phyloP scores from a whole-genome alignment of 1,140 invertebrate species.

The Gryllus bimaculatus region DNA sequence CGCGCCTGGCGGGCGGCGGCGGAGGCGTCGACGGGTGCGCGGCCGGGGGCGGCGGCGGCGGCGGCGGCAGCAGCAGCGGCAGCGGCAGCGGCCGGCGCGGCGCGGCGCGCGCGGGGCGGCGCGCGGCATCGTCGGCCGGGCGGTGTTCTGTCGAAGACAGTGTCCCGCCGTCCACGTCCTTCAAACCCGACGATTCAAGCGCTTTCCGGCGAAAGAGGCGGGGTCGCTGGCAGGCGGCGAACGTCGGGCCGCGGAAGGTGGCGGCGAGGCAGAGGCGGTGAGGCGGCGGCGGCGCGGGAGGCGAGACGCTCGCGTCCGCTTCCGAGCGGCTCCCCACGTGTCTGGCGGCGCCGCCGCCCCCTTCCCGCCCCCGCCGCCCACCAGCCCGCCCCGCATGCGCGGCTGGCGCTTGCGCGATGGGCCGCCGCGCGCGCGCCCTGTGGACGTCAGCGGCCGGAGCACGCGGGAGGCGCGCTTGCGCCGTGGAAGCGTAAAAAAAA shows the following conservation, averaged over 20 bases:
- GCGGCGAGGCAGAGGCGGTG: too few species aligned
- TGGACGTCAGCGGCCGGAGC: neutral
- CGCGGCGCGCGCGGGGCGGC: neutral
- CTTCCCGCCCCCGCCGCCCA: too few species aligned
- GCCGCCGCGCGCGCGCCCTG: too few species aligned
- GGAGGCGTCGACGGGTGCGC: neutral
- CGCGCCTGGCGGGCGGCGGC: conserved; percentile 30
- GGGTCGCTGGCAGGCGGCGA: neutral
- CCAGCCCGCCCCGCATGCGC: too few species aligned
- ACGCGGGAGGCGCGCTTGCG: neutral
- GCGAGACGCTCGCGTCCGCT: neutral
- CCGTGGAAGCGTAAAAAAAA: neutral
- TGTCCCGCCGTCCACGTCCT: neutral
- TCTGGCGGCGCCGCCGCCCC: neutral
- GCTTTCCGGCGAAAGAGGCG: neutral
- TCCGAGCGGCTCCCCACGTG: conserved; percentile 8
- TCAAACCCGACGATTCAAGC: neutral
- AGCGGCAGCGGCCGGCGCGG: neutral
- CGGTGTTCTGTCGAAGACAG: neutral
- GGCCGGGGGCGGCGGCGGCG: neutral
- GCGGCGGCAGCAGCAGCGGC: neutral
- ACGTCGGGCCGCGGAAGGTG: too few species aligned
- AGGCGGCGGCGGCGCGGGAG: too few species aligned
- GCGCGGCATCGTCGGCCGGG: neutral
- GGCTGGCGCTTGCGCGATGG: neutral